Base-by-base conservation (phyloP, 2,113 vertebrate genomes). In the Glareola pratincola region DNA sequence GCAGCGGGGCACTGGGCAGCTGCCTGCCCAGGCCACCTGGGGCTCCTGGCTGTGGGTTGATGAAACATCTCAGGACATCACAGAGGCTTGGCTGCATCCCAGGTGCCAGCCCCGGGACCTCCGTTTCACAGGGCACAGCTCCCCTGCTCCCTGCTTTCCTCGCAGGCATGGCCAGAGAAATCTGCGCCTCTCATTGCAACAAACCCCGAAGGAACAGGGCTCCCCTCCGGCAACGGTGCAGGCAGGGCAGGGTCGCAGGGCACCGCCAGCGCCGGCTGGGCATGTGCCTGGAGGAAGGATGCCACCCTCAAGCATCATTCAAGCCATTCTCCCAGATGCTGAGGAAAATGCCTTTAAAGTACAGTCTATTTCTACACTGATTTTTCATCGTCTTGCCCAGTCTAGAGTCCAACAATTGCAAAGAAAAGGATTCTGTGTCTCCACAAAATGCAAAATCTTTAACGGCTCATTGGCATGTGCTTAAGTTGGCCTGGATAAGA, bases 371-470 rank as follows among this genome's bases (percentile, higher is more conserved):
- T 36, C 80, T 60, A 56, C 50, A 4, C 74, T 5, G 48, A 79
- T 68, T 82, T 85, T 90, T 88, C 87, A 72, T 73, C 39, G 9
- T 59, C 63, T n/a, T 2, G 0, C 80, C 73, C 59, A 17, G 86
- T 14, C 82, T 41, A 6, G 63, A 85, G 91, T 22, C 85, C 41
- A 76, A 6, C 79, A 57, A 69, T 64, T 1, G 3, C 69, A 56
- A 34, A 16, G 81, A 85, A 90, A 89, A 57, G 56, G 57, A 92
- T 91, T 76, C 76, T 64, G 60, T 71, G 89, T 92, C 89, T 96
- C 80, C 68, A 71, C 68, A 81, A 94, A 93, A 96, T 53, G 82
- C 81, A 94, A 88, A 96, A 96, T 91, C 96, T 96, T 96, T 97
- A 94, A 89, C 51, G 2, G 90, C 74, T 94, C 96, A 91, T 96